Evolutionary conservation across 2,113 vertebrate species (phyloP).

Genomic region (Barbus barbus): DNA sequence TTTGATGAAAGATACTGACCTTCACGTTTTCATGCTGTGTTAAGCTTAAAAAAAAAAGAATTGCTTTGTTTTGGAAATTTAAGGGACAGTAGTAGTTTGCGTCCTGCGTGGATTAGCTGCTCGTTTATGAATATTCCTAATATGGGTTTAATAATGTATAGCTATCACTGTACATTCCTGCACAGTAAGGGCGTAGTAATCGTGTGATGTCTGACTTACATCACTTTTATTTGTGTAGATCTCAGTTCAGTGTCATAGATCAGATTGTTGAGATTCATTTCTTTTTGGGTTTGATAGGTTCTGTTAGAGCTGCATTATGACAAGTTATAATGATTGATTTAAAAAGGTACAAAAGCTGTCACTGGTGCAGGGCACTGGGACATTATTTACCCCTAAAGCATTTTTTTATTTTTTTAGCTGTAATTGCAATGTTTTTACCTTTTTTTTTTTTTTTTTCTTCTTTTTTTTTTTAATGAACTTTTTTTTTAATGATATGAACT

Average conservation of each 20-base stretch:
- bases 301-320: background rate
- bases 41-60: background rate
- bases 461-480: too few species aligned
- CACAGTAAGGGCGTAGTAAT: background rate
- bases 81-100: background rate
- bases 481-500: too few species aligned
- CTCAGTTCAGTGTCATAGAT: background rate
- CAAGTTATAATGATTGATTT: background rate
- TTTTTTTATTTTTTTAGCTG: too few species aligned
- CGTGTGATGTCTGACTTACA: background rate
- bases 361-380: too few species aligned
- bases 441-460: too few species aligned
- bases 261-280: background rate
- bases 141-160: background rate
- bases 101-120: background rate
- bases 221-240: background rate
- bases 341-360: background rate
- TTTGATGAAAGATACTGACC: background rate
- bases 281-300: background rate
- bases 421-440: too few species aligned
- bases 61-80: background rate
- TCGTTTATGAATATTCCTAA: background rate
- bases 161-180: background rate
- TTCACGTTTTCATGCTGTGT: background rate
- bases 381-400: too few species aligned